Evolutionary conservation across 2,888 invertebrate genomes (phyloP).

Genomic region (Tipula helvola): DNA sequence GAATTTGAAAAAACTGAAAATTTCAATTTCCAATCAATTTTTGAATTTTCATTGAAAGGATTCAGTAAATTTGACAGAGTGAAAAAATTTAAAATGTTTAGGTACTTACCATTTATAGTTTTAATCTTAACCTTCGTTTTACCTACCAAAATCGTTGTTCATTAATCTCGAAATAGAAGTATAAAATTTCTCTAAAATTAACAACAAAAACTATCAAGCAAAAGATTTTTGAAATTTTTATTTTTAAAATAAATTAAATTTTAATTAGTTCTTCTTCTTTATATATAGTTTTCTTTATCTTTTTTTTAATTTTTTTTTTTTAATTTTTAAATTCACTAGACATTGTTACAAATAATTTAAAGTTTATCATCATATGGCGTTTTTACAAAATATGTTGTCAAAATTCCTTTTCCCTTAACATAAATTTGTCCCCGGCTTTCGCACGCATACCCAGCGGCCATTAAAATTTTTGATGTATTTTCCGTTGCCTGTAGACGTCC

Average conservation of each 20-base stretch:
- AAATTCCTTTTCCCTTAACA: slow-evolving; percentile 89
- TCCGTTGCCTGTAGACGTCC: slow-evolving; percentile 78
- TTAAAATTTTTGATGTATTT: slow-evolving; percentile 68
- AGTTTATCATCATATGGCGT: slow-evolving; percentile 59
- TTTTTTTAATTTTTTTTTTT: not conserved
- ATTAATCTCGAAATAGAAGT: no score
- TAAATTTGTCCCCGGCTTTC: slow-evolving; percentile 85
- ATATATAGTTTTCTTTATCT: not conserved
- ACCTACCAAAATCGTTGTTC: no score
- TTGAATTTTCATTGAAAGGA: no score
- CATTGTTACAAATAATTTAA: slow-evolving; percentile 18
- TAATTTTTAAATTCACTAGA: slow-evolving; percentile 12
- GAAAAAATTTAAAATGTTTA: no score
- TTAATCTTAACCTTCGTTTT: no score
- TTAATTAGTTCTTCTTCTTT: not conserved
- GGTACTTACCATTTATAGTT: no score
- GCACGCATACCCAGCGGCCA: slow-evolving; percentile 73
- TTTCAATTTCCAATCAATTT: no score
- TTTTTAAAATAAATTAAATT: not conserved
- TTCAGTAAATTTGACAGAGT: no score
- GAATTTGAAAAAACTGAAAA: no score
- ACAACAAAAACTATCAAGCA: not conserved
- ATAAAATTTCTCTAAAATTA: no score
- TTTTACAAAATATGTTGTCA: slow-evolving; percentile 85
- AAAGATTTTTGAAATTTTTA: not conserved